Percentiles rank a stretch among this genome's conserved stretches.
These are phyloP conservation scores for Gobius niger DNA, from an alignment of 2,113 vertebrate species.

Conservation along the genomic window DNA sequence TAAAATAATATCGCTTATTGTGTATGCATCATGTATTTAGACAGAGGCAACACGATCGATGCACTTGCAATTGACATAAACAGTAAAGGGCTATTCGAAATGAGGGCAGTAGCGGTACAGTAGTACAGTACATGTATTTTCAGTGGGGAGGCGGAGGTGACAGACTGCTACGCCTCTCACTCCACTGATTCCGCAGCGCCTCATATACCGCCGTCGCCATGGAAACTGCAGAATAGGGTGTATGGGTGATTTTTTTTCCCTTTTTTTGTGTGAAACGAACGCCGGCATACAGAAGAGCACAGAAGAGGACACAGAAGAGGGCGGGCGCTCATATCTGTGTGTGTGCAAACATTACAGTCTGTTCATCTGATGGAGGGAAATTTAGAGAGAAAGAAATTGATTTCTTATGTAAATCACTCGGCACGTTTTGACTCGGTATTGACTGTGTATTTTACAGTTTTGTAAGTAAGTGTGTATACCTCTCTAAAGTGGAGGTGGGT, in stretches of 20 bases:
- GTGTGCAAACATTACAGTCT: conserved; percentile 26
- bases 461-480: too few relatives aligned
- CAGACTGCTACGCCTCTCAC: conserved; percentile 66
- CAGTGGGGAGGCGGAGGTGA: conserved; percentile 62
- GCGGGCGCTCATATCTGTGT: conserved; percentile 16
- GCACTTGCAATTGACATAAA: background rate
- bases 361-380: conserved; percentile 61
- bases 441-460: too few relatives aligned
- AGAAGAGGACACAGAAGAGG: background rate
- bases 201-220: conserved; percentile 75
- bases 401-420: conserved; percentile 32
- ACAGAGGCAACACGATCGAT: background rate
- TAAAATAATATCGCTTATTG: background rate
- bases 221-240: conserved; percentile 75
- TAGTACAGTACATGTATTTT: conserved; percentile 65
- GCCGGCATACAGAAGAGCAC: conserved; percentile 36
- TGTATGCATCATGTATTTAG: background rate
- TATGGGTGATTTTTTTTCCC: too few relatives aligned
- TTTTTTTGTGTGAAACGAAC: conserved; percentile 57
- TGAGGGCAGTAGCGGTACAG: conserved; percentile 38
- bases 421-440: background rate
- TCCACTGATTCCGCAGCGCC: conserved; percentile 62
- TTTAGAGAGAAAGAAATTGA: conserved; percentile 62
- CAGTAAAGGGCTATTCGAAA: conserved; percentile 15
- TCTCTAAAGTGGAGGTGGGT: too few relatives aligned